Percentiles rank a stretch among this genome's conserved stretches.
phyloP scores from a whole-genome alignment of 2,888 invertebrate species.

The Hydriomena furcata region DNA sequence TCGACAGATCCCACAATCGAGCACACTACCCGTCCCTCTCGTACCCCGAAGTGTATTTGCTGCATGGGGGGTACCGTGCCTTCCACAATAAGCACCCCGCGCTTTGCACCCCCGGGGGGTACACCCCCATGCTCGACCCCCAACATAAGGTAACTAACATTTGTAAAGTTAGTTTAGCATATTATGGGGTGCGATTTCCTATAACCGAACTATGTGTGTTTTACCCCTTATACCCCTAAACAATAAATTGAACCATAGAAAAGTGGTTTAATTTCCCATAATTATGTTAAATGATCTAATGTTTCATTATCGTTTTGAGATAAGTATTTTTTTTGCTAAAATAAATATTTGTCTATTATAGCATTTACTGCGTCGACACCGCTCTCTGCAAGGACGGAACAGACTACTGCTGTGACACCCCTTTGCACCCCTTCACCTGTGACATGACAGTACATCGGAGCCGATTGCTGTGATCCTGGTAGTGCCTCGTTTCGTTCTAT shows the following conservation, averaged over 20 bases:
- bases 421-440: background rate
- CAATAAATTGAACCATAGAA: no score
- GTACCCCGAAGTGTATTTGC: conserved; percentile 96
- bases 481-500: no score
- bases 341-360: background rate
- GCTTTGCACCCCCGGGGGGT: conserved; percentile 87
- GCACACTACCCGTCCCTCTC: conserved; percentile 92
- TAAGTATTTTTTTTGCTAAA: background rate
- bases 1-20: conserved; percentile 83
- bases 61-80: conserved; percentile 87
- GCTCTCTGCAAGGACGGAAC: conserved; percentile 34
- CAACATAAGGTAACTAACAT: conserved; percentile 81
- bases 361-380: conserved; percentile 79
- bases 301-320: no score
- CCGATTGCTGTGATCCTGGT: no score
- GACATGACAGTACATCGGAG: background rate
- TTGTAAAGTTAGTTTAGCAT: no score
- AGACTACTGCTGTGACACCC: conserved; percentile 37
- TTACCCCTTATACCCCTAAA: no score
- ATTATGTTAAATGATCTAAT: no score
- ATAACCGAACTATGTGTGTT: no score
- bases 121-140: conserved; percentile 94
- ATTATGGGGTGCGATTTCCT: no score
- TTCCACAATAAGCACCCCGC: conserved; percentile 89
- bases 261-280: no score